Evolutionary conservation across 1,140 invertebrate species (phyloP), one percentile per base, ranked within the genome.

Genomic region (Apis laboriosa): DNA sequence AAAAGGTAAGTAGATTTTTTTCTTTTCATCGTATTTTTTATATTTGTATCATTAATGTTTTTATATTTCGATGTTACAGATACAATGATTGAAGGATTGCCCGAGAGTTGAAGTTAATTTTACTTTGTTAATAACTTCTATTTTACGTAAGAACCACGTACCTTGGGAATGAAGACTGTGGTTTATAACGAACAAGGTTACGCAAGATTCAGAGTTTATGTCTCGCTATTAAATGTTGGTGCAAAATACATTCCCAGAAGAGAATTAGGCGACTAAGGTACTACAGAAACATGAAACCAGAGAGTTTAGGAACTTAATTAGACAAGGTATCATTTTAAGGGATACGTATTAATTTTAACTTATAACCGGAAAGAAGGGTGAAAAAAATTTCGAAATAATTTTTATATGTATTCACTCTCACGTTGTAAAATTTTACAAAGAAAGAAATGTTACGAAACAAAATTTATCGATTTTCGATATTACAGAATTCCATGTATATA

Each of bases 201-300:
- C 15, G 43, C 64, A 68, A 68, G 3, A 68, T 11, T 11, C 43
- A 77, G 24, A 51, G 51, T 34, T 56, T 53, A 53, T 24, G n/a
- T n/a, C n/a, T 67, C 24, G 51, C 67, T 77, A 58, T 67, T 67
- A 60, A 74, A 28, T 34, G 19, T 21, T 15, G 9, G 11, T 49
- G n/a, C 3, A 74, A 24, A n/a, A 49, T 74, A 24, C 15, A 49
- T 74, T 21, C 43, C 13, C 4, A 7, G 28, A 9, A 1, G 19
- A 58, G 55, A 56, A 58, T 73, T 73, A 73, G 55, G 28, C 13
- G 19, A 3, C 58, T 73, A 28, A 73, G 21, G n/a, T 58, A 73
- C 12, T 9, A 24, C 9, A 19, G 53, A 56, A 55, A 28, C 55
- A 56, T n/a, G 71, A 60, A 43, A 73, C 55, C n/a, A 19, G 19